Percentiles rank a stretch among this genome's conserved stretches.
Evolutionary conservation across 2,113 vertebrate species (phyloP).

Genomic region (Bolborhynchus lineola): DNA sequence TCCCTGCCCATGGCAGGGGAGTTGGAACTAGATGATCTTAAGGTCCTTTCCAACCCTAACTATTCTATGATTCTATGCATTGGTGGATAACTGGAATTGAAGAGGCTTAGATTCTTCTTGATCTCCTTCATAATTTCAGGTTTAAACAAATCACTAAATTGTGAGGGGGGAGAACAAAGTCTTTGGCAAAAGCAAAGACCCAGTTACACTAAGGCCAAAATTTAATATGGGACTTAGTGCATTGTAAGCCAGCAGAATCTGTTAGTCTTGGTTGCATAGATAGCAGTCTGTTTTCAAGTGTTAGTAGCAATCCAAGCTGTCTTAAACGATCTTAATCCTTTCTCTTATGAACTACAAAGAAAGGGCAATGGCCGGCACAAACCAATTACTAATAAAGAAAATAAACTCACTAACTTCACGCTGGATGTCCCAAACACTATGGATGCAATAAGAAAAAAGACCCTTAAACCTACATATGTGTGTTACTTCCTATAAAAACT

Average conservation of each 20-base stretch:
- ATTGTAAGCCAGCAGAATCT: not conserved
- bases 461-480: not conserved
- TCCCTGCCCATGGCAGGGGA: too few relatives aligned
- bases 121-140: not conserved
- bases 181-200: not conserved
- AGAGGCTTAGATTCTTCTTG: not conserved
- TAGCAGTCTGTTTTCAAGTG: not conserved
- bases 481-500: not conserved
- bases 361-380: not conserved
- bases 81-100: not conserved
- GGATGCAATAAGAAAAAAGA: not conserved
- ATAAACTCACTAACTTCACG: not conserved
- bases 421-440: not conserved
- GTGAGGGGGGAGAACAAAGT: not conserved
- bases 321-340: not conserved
- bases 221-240: not conserved
- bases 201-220: not conserved
- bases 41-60: too few relatives aligned
- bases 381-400: not conserved
- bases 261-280: not conserved
- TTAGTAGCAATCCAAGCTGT: not conserved
- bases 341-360: not conserved
- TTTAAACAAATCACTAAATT: not conserved
- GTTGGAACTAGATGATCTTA: too few relatives aligned
- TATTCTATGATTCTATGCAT: too few relatives aligned